Conservation (phyloP, 2,797 vertebrate genomes). For the Garrulus glandarius region DNA sequence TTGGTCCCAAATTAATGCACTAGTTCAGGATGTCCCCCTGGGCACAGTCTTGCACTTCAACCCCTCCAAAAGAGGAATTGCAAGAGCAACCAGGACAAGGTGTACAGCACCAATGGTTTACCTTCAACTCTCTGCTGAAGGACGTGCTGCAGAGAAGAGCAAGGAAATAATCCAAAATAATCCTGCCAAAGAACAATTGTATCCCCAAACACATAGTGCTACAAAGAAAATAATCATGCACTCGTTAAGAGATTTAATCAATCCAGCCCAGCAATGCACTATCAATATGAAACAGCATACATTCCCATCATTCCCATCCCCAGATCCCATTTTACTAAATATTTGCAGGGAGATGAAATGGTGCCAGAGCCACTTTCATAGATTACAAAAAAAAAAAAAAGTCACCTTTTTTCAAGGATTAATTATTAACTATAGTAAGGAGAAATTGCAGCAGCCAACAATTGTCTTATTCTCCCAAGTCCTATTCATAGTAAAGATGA, state of each 20-base stretch:
- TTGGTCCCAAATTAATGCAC: rapidly evolving
- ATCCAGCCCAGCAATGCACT: background rate
- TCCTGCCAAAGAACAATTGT: background rate
- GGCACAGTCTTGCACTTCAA: background rate
- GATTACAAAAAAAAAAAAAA: background rate
- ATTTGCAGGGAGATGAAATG: background rate
- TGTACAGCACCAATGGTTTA: background rate
- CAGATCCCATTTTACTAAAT: background rate
- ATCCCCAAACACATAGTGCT: background rate
- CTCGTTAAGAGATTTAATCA: background rate
- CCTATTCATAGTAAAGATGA: background rate
- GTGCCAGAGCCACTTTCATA: background rate
- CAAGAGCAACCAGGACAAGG: background rate
- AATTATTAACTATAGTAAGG: background rate
- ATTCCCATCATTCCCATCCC: background rate
- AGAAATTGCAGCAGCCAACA: background rate
- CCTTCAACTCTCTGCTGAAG: background rate
- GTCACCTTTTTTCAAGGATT: background rate
- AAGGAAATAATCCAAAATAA: background rate
- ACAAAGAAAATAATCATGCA: background rate
- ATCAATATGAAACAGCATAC: background rate
- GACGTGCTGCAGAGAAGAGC: background rate
- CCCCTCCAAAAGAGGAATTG: background rate
- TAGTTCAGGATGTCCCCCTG: background rate
- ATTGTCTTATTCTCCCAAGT: background rate